Conservation (phyloP, 2,888 invertebrate species). For the Netelia inedita region DNA sequence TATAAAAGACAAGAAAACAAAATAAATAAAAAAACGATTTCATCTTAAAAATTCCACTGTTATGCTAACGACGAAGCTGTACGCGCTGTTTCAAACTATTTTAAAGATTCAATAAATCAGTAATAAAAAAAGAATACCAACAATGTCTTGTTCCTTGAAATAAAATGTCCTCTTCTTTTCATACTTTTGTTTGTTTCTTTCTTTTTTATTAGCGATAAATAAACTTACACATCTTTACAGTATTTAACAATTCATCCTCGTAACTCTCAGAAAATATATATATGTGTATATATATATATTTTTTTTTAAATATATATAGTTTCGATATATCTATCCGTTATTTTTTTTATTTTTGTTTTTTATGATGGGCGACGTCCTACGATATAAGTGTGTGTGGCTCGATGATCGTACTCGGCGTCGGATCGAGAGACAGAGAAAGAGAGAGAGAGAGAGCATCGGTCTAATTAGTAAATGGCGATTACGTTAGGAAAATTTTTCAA, state of each 20-base stretch:
- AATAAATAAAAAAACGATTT: slow-evolving; percentile 28
- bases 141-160: background rate
- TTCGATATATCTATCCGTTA: slow-evolving; percentile 44
- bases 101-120: slow-evolving; percentile 81
- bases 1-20: slow-evolving; percentile 22
- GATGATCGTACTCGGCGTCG: slow-evolving; percentile 62
- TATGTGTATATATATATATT: slow-evolving; percentile 78
- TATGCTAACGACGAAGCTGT: slow-evolving; percentile 78
- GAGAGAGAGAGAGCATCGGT: slow-evolving; percentile 65
- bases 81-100: slow-evolving; percentile 81
- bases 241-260: slow-evolving; percentile 82
- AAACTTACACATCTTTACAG: slow-evolving; percentile 85
- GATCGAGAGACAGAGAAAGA: too few relatives aligned
- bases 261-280: slow-evolving; percentile 84
- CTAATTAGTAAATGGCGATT: slow-evolving; percentile 28
- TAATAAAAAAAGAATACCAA: slow-evolving; percentile 71
- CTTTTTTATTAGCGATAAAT: slow-evolving; percentile 85
- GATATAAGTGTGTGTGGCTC: slow-evolving; percentile 40
- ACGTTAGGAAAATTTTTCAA: slow-evolving; percentile 1
- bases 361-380: slow-evolving; percentile 58
- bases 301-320: slow-evolving; percentile 51
- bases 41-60: slow-evolving; percentile 74
- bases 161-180: slow-evolving; percentile 39
- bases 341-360: slow-evolving; percentile 28
- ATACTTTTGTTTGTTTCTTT: slow-evolving; percentile 52